Conservation (phyloP, 2,113 vertebrate genomes). For the Amblyopsis rosae region DNA sequence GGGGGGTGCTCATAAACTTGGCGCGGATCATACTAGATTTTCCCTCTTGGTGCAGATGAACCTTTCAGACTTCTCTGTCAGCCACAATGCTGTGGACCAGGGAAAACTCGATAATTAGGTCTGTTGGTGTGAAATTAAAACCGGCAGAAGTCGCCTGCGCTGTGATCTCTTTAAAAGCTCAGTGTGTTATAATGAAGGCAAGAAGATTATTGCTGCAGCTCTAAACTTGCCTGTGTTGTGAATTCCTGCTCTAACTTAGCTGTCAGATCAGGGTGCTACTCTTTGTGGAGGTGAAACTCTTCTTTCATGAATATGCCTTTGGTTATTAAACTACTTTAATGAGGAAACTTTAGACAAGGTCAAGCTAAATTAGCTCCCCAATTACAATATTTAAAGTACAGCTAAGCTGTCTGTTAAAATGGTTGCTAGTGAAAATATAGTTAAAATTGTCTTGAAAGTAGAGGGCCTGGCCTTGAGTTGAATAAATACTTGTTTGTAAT, state of each 20-base stretch:
- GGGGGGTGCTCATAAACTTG: conserved; percentile 45
- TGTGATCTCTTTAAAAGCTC: conserved; percentile 79
- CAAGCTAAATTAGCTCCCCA: conserved; percentile 69
- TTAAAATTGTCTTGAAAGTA: conserved; percentile 58
- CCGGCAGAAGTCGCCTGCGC: conserved; percentile 71
- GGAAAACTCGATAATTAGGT: conserved; percentile 76
- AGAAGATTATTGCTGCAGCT: conserved; percentile 78
- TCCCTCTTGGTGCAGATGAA: conserved; percentile 58
- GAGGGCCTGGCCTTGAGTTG: conserved; percentile 60
- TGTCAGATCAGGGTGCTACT: conserved; percentile 75
- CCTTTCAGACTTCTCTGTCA: conserved; percentile 66
- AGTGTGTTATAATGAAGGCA: conserved; percentile 76
- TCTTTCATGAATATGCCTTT: conserved; percentile 73
- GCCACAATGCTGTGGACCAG: conserved; percentile 63
- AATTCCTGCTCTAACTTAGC: conserved; percentile 72
- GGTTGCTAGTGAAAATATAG: conserved; percentile 45
- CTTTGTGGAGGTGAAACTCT: conserved; percentile 72
- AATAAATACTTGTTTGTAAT: conserved; percentile 57
- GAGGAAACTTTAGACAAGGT: conserved; percentile 79
- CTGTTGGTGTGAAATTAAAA: conserved; percentile 81
- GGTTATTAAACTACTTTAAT: conserved; percentile 78
- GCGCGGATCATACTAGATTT: conserved; percentile 53
- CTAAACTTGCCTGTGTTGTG: conserved; percentile 74
- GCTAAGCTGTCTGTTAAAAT: conserved; percentile 69
- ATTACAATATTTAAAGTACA: conserved; percentile 70